Evolutionary conservation across 2,888 invertebrate species (phyloP).

Genomic region (Nomada fabriciana): DNA sequence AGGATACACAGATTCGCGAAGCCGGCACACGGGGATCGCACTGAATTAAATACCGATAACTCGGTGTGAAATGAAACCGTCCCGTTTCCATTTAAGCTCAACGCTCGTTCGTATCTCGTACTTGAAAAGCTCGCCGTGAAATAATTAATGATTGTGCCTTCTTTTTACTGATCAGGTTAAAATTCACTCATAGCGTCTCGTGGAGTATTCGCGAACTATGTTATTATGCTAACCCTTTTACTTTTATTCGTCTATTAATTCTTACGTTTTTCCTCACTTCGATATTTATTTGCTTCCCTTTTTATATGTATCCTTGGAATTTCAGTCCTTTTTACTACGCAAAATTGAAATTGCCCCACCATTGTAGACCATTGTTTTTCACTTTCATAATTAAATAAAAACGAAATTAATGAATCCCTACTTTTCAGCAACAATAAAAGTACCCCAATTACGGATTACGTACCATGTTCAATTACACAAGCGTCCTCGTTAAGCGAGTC

Average conservation of each 20-base stretch:
- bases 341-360: too few species aligned
- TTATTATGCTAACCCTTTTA: too few species aligned
- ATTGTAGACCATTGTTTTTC: too few species aligned
- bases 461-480: slow-evolving; percentile 41
- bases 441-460: background rate
- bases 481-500: slow-evolving; percentile 24
- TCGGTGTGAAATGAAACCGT: slow-evolving; percentile 27
- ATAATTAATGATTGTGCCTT: background rate
- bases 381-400: too few species aligned
- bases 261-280: too few species aligned
- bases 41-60: slow-evolving; percentile 35
- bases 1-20: slow-evolving; percentile 10
- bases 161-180: background rate
- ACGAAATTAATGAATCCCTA: background rate
- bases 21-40: background rate
- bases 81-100: slow-evolving; percentile 2
- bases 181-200: background rate
- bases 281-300: too few species aligned
- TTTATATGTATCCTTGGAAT: too few species aligned
- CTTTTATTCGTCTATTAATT: too few species aligned
- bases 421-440: background rate
- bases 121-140: slow-evolving; percentile 4
- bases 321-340: too few species aligned
- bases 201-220: background rate
- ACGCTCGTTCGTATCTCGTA: background rate